Conservation (phyloP, 2,888 invertebrate genomes). For the Papilio protenor region DNA sequence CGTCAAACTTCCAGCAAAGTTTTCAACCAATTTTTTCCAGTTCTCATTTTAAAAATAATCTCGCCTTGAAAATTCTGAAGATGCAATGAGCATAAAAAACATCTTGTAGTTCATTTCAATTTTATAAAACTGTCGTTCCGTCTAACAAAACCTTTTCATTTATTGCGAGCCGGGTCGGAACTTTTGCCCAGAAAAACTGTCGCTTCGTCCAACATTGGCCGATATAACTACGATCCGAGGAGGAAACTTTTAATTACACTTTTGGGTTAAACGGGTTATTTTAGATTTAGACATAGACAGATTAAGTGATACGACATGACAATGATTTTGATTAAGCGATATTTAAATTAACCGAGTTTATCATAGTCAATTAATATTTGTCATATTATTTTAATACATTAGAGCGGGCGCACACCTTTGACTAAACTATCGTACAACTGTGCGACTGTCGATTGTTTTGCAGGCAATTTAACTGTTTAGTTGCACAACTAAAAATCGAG, state of each 20-base stretch:
- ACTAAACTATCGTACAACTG: too few relatives aligned
- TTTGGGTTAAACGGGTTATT: constrained; percentile 41
- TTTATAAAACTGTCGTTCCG: constrained; percentile 41
- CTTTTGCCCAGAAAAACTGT: constrained; percentile 42
- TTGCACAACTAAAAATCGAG: too few relatives aligned
- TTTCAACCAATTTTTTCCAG: constrained; percentile 9
- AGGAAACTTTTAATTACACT: constrained; percentile 43
- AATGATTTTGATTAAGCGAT: constrained; percentile 35
- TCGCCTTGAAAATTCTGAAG: constrained; percentile 36
- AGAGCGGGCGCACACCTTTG: too few relatives aligned
- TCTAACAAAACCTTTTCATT: constrained; percentile 42
- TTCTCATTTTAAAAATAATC: constrained; percentile 31
- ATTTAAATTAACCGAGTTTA: background rate
- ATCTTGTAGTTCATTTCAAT: constrained; percentile 37
- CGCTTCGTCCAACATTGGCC: constrained; percentile 36
- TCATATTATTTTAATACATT: background rate
- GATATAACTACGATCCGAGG: constrained; percentile 36
- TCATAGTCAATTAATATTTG: background rate
- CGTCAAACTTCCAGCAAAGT: constrained; percentile 10
- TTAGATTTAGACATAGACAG: constrained; percentile 33
- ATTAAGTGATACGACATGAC: constrained; percentile 35
- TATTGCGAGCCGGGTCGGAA: constrained; percentile 39
- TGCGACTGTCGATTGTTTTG: too few relatives aligned
- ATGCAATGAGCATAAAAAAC: constrained; percentile 36
- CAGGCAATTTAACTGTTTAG: too few relatives aligned